Base-by-base conservation (phyloP, 1,140 invertebrate genomes). In the Meloidogyne exigua region DNA sequence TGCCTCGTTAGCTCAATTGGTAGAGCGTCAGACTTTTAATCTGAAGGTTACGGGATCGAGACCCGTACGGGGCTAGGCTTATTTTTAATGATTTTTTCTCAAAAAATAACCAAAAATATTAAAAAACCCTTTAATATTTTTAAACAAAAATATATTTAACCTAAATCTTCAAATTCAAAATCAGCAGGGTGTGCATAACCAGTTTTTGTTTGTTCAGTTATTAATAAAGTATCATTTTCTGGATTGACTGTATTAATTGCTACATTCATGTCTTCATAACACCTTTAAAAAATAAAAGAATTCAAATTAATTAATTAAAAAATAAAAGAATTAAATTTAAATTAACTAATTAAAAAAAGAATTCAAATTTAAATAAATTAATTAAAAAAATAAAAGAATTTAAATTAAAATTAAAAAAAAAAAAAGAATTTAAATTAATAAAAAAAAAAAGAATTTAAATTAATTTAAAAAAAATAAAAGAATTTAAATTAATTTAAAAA, bases 101-200 rank as follows among this genome's bases (percentile, higher is more conserved):
- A 32, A 32, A n/a, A n/a, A 32, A 32, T 32, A 32, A 32, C 28
- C 7, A 32, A 32, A 32, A 32, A 32, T 7, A 32, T 32, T 32
- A 32, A 32, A 3, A 3, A 3, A 2, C 28, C 28, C 28, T 2
- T 7, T 32, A 32, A 32, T 32, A 7, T 32, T 32, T n/a, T n/a
- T n/a, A n/a, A n/a, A n/a, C n/a, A n/a, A n/a, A n/a, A n/a, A n/a
- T n/a, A n/a, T n/a, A n/a, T n/a, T n/a, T n/a, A n/a, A 71, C 84
- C 85, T 15, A 86, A 72, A 67, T 87, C 86, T 67, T 85, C 78
- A 75, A 85, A 87, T 36, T 73, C 25, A 72, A 79, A 82, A 9
- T 79, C 77, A 26, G 63, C 25, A 26, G 82, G 82, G 67, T 71
- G 72, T 1, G 83, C 72, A 77, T 87, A 88, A 4, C 85, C 85